A percentile compares a stretch with the other conserved stretches of the same genome.
These are phyloP conservation scores for Nasonia vitripennis DNA, from an alignment of 1,140 invertebrate genomes.

Conservation along the genomic window DNA sequence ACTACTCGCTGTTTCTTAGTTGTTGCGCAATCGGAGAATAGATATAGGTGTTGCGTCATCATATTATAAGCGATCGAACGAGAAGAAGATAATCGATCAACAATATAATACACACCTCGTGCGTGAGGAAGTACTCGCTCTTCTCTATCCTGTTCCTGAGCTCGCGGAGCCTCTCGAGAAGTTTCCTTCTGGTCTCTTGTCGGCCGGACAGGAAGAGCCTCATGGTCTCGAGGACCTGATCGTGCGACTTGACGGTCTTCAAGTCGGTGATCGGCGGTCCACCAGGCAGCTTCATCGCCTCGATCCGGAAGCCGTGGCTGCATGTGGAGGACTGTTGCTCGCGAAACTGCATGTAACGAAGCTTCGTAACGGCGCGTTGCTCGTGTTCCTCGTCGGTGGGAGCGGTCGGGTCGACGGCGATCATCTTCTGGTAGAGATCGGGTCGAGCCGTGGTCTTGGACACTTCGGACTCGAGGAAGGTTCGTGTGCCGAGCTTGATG, in stretches of 20 bases:
- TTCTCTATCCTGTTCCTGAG: conserved; percentile 87
- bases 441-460: conserved; percentile 85
- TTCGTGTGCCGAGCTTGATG: conserved; percentile 94
- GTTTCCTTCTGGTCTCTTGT: conserved; percentile 80
- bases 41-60: not conserved
- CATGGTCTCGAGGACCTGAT: conserved; percentile 87
- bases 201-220: conserved; percentile 84
- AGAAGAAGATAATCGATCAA: not conserved
- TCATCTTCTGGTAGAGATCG: conserved; percentile 94
- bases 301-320: conserved; percentile 95
- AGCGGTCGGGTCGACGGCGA: conserved; percentile 90
- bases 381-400: conserved; percentile 89
- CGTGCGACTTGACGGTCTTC: conserved; percentile 84
- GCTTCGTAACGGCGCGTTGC: conserved; percentile 89
- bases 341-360: conserved; percentile 96
- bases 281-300: conserved; percentile 92
- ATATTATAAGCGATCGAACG: not conserved
- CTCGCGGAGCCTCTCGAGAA: conserved; percentile 85
- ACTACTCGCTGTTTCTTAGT: too few relatives aligned
- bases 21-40: not conserved
- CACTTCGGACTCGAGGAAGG: conserved; percentile 96
- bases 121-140: conserved; percentile 90
- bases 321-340: conserved; percentile 95
- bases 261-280: conserved; percentile 84
- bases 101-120: conserved; percentile 83